Evolutionary conservation across 2,113 vertebrate genomes (phyloP), one percentile per base, ranked within the genome.

Genomic region (Laticauda colubrina): DNA sequence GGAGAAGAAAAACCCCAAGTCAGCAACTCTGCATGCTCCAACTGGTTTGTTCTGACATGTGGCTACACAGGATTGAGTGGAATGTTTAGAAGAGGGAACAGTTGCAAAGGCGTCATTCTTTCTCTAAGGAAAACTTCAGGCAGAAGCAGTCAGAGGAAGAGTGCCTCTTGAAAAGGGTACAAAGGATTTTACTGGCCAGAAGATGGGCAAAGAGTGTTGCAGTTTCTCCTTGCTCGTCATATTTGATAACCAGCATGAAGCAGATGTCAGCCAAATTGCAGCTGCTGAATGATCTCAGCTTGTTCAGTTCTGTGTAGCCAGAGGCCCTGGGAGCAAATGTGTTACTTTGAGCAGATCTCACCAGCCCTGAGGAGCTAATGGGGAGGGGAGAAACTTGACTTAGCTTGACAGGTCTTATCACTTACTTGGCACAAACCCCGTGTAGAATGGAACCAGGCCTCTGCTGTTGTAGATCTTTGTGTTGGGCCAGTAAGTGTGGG

Each of bases 391-490:
- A 81, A 43, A 81, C 3, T 20, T 39, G n/a, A 29, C 24, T 53
- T 26, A 1, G 24, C 11, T 24, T 26, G 59, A 29, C 6, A 9
- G 15, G 23, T 45, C 11, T 26, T 6, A 5, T 0, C 34, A 97
- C 96, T 96, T 87, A 98, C 98, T 11, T 1, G 98, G 98, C 14
- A 98, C 87, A 0, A 97, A 98, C 15, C 98, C 97, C 0, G 3
- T 43, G 69, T 98, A 98, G 95, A 92, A 95, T 0, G 98, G 98
- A 0, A 95, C 92, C 87, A 97, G 95, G 11, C 98, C 98, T 0
- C 53, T 93, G 18, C 94, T 96, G 85, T 0, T 95, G 93, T 98
- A 98, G 91, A 98, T 95, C 43, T 86, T 94, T 55, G 4, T 94
- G 89, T n/a, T 89, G 7, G 97, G 97, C 97, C 97, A 97, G 89